Evolutionary conservation across 2,888 invertebrate genomes (phyloP), one percentile per base, ranked within the genome.

Genomic region (Cataglyphis rosenhaueri): DNA sequence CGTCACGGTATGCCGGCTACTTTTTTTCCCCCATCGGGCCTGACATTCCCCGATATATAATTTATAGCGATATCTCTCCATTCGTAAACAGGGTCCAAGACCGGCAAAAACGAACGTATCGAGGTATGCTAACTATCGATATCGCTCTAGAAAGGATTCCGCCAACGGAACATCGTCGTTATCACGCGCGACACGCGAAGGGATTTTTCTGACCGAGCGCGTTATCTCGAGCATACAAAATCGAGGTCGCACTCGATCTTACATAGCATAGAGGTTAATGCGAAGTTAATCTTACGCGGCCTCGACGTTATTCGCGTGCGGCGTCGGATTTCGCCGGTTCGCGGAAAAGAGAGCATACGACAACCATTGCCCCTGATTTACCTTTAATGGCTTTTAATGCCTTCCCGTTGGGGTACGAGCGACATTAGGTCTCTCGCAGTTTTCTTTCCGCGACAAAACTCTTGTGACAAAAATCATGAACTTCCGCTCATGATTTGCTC

Each of bases 311-410:
- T 8, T 52, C 62, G 38, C 35, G 25, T n/a, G 29, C 62, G 29
- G 21, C 78, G 25, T 29, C 62, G 48, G 64, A 29, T 84, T 79
- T 71, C 66, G 57, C n/a, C 44, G n/a, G 5, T 62, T 35, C 81
- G 74, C 65, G 65, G 62, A 81, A 74, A 66, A 55, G 73, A 71
- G 79, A 71, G 75, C 52, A 61, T 35, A 83, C 55, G 82, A 81
- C 86, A 76, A 74, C 48, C 71, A 44, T 71, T 70, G 73, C 52
- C 68, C 79, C 81, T 87, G 87, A 87, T 87, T 87, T 83, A 87
- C 85, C 87, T 84, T 88, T 86, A 87, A 85, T 87, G 83, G 48
- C 84, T 85, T 87, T 79, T 87, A 85, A 88, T 87, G 83, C 68
- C 85, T 81, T 57, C 81, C 81, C 81, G 70, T 79, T 68, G 55